These are phyloP conservation scores for Melipona bicolor DNA, from an alignment of 2,888 invertebrate genomes.

Conservation along the genomic window DNA sequence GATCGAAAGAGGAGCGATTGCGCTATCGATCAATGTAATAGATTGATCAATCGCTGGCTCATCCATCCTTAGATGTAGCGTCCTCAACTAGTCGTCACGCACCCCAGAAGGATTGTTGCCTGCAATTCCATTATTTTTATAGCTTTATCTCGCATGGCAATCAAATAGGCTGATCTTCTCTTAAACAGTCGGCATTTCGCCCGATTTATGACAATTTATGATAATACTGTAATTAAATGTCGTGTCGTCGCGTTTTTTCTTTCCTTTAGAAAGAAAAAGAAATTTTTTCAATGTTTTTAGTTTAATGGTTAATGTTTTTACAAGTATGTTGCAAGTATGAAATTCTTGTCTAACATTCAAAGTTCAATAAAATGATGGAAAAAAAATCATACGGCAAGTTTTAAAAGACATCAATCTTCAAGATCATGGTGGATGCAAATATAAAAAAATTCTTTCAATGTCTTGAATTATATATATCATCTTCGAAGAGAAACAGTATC, in stretches of 20 bases:
- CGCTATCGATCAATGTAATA: constrained; percentile 45
- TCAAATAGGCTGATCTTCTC: background rate
- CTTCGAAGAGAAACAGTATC: too few species aligned
- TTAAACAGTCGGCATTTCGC: background rate
- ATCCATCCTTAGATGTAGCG: constrained; percentile 52
- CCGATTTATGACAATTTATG: constrained; percentile 1
- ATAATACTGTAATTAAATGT: background rate
- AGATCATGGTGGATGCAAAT: too few species aligned
- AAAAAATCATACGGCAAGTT: too few species aligned
- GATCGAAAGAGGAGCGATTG: constrained; percentile 60
- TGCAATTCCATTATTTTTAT: constrained; percentile 15
- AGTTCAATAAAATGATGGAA: too few species aligned
- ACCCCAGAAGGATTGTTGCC: constrained; percentile 24
- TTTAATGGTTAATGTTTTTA: too few species aligned
- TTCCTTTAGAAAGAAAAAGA: too few species aligned
- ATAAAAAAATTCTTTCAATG: too few species aligned
- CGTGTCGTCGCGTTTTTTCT: background rate
- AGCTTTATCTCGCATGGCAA: constrained; percentile 7
- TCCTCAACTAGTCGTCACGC: constrained; percentile 36
- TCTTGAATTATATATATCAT: too few species aligned
- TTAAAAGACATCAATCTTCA: too few species aligned
- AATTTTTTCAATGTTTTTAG: too few species aligned
- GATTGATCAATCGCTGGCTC: constrained; percentile 59
- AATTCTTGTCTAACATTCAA: too few species aligned
- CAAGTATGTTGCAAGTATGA: too few species aligned